phyloP scores from a whole-genome alignment of 1,140 invertebrate genomes.

The Aphaenogaster ashmeadi region DNA sequence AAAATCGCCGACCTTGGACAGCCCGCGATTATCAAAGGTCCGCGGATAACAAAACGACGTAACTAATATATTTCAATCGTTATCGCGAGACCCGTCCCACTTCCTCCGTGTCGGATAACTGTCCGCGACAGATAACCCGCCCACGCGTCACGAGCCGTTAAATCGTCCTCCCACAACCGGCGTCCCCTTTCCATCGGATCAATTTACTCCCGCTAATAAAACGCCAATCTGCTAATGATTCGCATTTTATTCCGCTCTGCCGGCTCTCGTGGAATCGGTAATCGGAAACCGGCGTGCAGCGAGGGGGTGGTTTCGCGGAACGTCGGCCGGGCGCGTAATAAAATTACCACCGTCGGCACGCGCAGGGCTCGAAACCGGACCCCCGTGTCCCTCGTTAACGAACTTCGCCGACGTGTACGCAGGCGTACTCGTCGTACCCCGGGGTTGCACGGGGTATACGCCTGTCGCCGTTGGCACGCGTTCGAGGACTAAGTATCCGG shows the following conservation, averaged over 20 bases:
- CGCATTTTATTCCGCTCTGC: not conserved
- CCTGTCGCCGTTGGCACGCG: conserved; percentile 62
- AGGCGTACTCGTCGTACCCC: not conserved
- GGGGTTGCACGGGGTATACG: conserved; percentile 29
- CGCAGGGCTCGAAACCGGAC: not conserved
- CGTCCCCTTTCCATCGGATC: conserved; percentile 6
- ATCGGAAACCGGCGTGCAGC: not conserved
- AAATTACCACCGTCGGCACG: conserved; percentile 25
- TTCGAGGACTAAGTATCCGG: conserved; percentile 78
- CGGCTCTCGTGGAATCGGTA: conserved; percentile 13
- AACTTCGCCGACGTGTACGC: conserved; percentile 46
- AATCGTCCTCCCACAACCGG: conserved; percentile 22
- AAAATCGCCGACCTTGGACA: not conserved
- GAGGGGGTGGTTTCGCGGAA: not conserved
- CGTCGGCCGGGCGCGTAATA: conserved; percentile 25
- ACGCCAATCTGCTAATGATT: conserved; percentile 48
- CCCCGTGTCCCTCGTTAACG: conserved; percentile 60
- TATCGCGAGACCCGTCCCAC: not conserved
- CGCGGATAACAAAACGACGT: conserved; percentile 1
- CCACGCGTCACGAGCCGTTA: conserved; percentile 28
- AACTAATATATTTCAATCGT: conserved; percentile 9
- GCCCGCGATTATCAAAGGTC: not conserved
- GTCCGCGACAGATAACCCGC: conserved; percentile 27
- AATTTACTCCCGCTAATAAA: conserved; percentile 36
- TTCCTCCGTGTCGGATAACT: conserved; percentile 30